Evolutionary conservation across 1,140 invertebrate species (phyloP).

Genomic region (Parapsyche elsis): DNA sequence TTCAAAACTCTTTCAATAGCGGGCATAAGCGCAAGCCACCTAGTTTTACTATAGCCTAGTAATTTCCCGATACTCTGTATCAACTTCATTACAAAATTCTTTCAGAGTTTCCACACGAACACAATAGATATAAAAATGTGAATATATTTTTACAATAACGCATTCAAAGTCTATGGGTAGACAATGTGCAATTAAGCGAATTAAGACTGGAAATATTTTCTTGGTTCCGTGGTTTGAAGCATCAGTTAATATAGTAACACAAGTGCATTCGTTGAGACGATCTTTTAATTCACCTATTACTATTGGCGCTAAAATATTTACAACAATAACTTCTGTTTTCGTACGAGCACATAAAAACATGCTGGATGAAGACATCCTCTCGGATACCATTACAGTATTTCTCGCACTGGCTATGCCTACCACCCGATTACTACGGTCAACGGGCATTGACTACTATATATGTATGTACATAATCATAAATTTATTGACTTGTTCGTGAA

Average conservation of each 20-base stretch:
- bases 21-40: no score
- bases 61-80: no score
- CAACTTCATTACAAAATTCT: constrained; percentile 57
- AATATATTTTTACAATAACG: constrained; percentile 32
- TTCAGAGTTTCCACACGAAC: constrained; percentile 57
- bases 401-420: no score
- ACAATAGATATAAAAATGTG: constrained; percentile 59
- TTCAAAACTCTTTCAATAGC: no score
- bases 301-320: constrained; percentile 47
- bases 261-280: constrained; percentile 23
- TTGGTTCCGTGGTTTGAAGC: constrained; percentile 26
- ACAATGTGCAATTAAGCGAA: background rate
- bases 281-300: constrained; percentile 33
- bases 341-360: constrained; percentile 56
- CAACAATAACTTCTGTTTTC: constrained; percentile 57
- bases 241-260: constrained; percentile 26
- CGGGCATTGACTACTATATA: no score
- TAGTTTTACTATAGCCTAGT: no score
- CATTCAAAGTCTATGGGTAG: background rate
- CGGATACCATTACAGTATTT: no score
- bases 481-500: no score
- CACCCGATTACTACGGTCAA: no score
- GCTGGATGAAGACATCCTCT: no score
- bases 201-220: constrained; percentile 4
- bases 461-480: no score